A percentile compares a stretch with the other conserved stretches of the same genome.
Conservation (phyloP, 2,113 vertebrate genomes). For the Haplochromis burtoni region DNA sequence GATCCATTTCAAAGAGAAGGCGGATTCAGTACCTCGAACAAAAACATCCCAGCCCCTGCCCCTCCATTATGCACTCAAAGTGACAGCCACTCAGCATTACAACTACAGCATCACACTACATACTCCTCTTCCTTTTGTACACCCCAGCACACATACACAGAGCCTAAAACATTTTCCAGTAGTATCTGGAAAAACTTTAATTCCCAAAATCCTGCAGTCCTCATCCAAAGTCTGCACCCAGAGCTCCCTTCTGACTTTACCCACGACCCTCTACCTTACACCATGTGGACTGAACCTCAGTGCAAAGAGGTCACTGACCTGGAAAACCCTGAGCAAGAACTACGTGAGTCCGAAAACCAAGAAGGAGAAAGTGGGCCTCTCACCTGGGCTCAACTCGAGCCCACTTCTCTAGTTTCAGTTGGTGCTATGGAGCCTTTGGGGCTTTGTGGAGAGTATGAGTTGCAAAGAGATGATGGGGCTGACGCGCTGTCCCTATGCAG, state of each 20-base stretch:
- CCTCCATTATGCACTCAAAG: not conserved
- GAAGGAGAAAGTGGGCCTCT: constrained; percentile 45
- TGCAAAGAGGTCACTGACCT: constrained; percentile 68
- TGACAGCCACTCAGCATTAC: constrained; percentile 15
- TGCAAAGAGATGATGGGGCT: constrained; percentile 25
- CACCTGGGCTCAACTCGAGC: constrained; percentile 71
- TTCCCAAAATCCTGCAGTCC: constrained; percentile 59
- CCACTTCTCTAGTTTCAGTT: constrained; percentile 45
- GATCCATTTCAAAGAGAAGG: not conserved
- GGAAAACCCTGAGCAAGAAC: constrained; percentile 40
- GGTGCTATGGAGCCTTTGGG: constrained; percentile 28
- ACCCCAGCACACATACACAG: constrained; percentile 8
- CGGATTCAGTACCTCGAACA: not conserved
- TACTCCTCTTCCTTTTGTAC: not conserved
- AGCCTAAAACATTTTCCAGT: constrained; percentile 54
- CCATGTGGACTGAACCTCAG: constrained; percentile 69
- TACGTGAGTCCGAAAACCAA: constrained; percentile 33
- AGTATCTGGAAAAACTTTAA: constrained; percentile 70
- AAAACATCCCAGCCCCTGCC: not conserved
- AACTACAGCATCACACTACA: constrained; percentile 9
- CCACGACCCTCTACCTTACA: constrained; percentile 52
- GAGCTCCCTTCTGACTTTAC: constrained; percentile 55
- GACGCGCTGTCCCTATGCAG: constrained; percentile 23
- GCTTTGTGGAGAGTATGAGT: constrained; percentile 40
- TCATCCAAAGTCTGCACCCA: constrained; percentile 55